Evolutionary conservation across 2,888 invertebrate genomes (phyloP).

Genomic region (Cephus sareptanus): DNA sequence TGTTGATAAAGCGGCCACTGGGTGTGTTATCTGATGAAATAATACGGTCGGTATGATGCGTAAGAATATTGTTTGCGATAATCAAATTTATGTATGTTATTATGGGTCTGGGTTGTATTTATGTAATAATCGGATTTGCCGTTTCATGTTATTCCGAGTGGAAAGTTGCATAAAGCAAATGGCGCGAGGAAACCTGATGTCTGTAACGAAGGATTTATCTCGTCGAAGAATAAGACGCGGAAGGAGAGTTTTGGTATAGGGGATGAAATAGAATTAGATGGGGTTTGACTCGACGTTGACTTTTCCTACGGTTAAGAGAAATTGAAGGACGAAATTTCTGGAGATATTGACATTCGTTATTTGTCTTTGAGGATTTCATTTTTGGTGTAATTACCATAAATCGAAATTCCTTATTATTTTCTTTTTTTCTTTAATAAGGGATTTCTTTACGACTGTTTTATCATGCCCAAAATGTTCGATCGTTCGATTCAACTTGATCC

Average conservation of each 20-base stretch:
- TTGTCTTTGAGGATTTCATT: background rate
- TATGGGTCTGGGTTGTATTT: background rate
- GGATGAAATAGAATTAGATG: background rate
- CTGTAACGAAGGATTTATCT: background rate
- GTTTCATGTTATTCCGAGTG: background rate
- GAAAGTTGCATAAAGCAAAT: background rate
- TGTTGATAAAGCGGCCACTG: background rate
- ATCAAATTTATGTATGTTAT: background rate
- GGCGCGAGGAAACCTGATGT: background rate
- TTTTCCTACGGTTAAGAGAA: background rate
- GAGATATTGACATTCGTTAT: background rate
- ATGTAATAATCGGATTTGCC: background rate
- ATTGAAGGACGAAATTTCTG: background rate
- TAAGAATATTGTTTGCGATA: background rate
- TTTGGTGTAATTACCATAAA: background rate
- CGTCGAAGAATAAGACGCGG: background rate
- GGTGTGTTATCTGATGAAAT: background rate
- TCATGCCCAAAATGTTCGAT: background rate
- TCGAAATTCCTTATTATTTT: background rate
- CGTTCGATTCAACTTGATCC: background rate
- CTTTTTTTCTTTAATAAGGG: background rate
- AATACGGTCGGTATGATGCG: background rate
- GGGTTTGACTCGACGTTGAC: background rate
- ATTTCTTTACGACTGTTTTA: background rate
- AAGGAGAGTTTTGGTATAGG: background rate